Evolutionary conservation across 2,888 invertebrate genomes (phyloP).

Genomic region (Cotesia congregata): DNA sequence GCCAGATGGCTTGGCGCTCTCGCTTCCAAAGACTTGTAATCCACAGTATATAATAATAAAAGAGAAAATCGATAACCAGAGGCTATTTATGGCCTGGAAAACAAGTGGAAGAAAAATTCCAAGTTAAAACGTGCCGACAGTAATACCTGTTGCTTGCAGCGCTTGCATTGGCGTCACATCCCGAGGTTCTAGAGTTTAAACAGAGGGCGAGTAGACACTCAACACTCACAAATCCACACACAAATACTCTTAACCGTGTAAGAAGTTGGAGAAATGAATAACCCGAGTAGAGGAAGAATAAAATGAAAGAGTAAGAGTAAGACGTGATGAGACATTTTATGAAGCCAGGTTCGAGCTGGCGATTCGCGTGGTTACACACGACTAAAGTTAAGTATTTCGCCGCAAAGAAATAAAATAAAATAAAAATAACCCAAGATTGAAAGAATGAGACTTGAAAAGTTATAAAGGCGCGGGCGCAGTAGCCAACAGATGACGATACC

Average conservation of each 20-base stretch:
- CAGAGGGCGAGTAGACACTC: not conserved
- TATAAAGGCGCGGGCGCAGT: slow-evolving; percentile 30
- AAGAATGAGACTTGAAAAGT: slow-evolving; percentile 12
- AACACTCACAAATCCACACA: not conserved
- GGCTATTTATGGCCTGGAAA: not conserved
- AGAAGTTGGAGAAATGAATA: slow-evolving; percentile 6
- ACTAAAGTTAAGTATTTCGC: not conserved
- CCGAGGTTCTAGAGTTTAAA: slow-evolving; percentile 11
- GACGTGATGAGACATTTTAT: slow-evolving; percentile 2
- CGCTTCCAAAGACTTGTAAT: not conserved
- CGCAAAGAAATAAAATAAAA: slow-evolving; percentile 1
- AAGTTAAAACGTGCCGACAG: slow-evolving; percentile 12
- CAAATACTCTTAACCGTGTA: not conserved
- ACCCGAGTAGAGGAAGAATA: slow-evolving; percentile 2
- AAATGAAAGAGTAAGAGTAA: slow-evolving; percentile 17
- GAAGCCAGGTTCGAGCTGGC: slow-evolving; percentile 4
- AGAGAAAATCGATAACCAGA: too few relatives aligned
- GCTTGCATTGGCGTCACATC: slow-evolving; percentile 28
- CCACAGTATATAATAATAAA: not conserved
- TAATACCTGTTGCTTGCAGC: slow-evolving; percentile 31
- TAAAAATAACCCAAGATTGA: not conserved
- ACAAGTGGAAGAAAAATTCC: not conserved
- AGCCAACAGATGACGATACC: slow-evolving; percentile 43
- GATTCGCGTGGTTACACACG: slow-evolving; percentile 15
- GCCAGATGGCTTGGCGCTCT: not conserved